Evolutionary conservation across 2,888 invertebrate species (phyloP).

Genomic region (Agapostemon virescens): DNA sequence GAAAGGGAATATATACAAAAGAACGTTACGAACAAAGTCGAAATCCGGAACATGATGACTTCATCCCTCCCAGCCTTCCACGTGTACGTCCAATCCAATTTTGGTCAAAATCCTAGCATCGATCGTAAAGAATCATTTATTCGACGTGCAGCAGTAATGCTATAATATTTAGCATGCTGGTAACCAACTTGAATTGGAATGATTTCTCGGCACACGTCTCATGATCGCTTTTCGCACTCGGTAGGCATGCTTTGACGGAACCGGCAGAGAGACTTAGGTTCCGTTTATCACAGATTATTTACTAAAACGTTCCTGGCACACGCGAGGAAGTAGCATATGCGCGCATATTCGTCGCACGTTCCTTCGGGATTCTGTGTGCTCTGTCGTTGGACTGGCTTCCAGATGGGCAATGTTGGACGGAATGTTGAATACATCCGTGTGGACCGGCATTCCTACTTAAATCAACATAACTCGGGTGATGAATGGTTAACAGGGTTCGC

Average conservation of each 20-base stretch:
- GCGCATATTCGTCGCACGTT: constrained; percentile 66
- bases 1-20: too few relatives aligned
- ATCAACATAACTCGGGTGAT: constrained; percentile 74
- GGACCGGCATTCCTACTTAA: constrained; percentile 71
- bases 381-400: constrained; percentile 56
- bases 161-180: not conserved
- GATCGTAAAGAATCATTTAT: not conserved
- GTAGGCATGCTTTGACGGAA: not conserved
- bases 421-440: constrained; percentile 67
- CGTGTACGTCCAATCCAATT: not conserved
- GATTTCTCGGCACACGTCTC: not conserved
- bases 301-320: constrained; percentile 41
- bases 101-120: not conserved
- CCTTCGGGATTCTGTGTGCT: constrained; percentile 47
- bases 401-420: constrained; percentile 67
- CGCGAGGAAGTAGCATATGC: not conserved
- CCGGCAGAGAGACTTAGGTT: not conserved
- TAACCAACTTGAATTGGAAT: not conserved
- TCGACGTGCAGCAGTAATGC: not conserved
- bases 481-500: constrained; percentile 69
- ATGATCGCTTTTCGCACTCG: not conserved
- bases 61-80: not conserved
- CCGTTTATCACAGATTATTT: constrained; percentile 34
- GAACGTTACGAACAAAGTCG: not conserved
- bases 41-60: not conserved